Percentiles rank a stretch among this genome's conserved stretches.
Conservation (phyloP, 2,113 vertebrate species). For the Smithornis capensis region DNA sequence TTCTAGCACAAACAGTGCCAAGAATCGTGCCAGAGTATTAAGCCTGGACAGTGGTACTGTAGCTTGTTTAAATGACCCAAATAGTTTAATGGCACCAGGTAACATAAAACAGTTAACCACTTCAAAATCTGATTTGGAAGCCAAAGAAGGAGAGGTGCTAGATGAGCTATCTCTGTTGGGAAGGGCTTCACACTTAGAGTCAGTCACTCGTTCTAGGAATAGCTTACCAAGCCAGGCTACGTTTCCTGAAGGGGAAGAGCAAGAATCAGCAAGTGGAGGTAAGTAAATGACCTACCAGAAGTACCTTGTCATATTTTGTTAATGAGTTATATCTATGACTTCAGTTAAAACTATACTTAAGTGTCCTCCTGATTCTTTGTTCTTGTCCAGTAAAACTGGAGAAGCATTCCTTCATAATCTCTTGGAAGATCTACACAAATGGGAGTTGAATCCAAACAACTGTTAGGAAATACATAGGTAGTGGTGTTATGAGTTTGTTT, state of each 20-base stretch:
- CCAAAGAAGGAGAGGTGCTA: slow-evolving; percentile 99
- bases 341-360: not conserved
- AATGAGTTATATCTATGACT: not conserved
- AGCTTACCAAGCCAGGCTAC: slow-evolving; percentile 92
- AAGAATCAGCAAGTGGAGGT: slow-evolving; percentile 84
- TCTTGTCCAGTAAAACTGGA: not conserved
- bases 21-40: slow-evolving; percentile 90
- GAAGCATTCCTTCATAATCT: not conserved
- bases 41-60: slow-evolving; percentile 95
- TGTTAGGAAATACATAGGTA: not conserved
- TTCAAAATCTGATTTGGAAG: slow-evolving; percentile 98
- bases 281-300: slow-evolving; percentile 60
- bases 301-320: not conserved
- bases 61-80: slow-evolving; percentile 91
- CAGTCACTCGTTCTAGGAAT: slow-evolving; percentile 95
- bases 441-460: not conserved
- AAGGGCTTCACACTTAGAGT: slow-evolving; percentile 96
- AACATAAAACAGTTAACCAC: slow-evolving; percentile 91
- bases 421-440: not conserved
- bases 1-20: slow-evolving; percentile 87
- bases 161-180: slow-evolving; percentile 94
- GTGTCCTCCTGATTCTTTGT: not conserved
- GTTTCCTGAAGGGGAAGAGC: slow-evolving; percentile 88
- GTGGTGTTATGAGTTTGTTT: not conserved
- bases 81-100: slow-evolving; percentile 85